Percentiles rank a stretch among this genome's conserved stretches.
phyloP scores from a whole-genome alignment of 2,113 vertebrate species.

The Myodes glareolus region DNA sequence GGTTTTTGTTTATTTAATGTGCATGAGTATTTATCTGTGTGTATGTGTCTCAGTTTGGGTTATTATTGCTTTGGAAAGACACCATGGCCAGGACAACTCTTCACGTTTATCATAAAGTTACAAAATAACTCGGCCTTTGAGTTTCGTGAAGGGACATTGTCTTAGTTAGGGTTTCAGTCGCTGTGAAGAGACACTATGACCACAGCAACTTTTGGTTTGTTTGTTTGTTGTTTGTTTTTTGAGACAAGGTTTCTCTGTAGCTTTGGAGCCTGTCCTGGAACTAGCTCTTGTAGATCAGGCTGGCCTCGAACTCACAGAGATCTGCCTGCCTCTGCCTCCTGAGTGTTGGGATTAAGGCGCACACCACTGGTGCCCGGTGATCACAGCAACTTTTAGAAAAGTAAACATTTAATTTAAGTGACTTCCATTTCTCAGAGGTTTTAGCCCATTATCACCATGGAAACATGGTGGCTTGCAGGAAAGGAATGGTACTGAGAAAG shows the following conservation, averaged over 20 bases:
- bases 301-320: no score
- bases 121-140: neutral
- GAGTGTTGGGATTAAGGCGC: no score
- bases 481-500: neutral
- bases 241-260: no score
- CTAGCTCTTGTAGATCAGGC: no score
- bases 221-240: no score
- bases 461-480: neutral
- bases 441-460: neutral
- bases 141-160: neutral
- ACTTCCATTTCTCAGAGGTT: neutral
- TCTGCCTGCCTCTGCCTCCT: no score
- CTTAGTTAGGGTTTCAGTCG: neutral
- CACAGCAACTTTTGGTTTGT: no score
- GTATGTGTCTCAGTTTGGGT: neutral
- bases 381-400: neutral
- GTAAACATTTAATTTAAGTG: neutral
- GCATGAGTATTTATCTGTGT: neutral
- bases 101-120: neutral
- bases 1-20: neutral
- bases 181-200: neutral
- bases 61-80: no score
- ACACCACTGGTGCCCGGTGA: no score
- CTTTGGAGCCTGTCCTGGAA: no score
- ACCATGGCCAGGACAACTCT: no score